phyloP scores from a whole-genome alignment of 2,113 vertebrate species.

The Meleagris gallopavo region DNA sequence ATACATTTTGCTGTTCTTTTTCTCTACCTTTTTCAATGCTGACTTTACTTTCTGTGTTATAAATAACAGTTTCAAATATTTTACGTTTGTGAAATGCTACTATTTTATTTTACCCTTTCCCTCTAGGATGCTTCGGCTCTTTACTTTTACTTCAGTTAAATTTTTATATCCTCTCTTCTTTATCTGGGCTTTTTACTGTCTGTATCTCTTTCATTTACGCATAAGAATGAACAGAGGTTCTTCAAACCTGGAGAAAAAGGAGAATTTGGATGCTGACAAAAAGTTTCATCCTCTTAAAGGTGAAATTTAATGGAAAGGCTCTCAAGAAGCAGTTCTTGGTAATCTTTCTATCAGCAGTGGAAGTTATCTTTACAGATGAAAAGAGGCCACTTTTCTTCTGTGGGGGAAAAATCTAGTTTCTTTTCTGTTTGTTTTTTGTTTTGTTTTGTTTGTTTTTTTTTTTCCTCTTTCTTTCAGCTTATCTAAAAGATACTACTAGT shows the following conservation, averaged over 20 bases:
- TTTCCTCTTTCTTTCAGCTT: background rate
- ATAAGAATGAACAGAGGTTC: background rate
- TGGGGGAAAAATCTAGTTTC: background rate
- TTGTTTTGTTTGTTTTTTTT: background rate
- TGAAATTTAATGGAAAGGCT: background rate
- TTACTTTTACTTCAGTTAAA: background rate
- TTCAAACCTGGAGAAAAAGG: background rate
- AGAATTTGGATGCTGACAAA: background rate
- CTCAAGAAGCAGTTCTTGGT: background rate
- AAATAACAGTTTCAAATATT: background rate
- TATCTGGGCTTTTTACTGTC: background rate
- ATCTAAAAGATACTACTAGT: background rate
- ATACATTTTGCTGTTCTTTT: background rate
- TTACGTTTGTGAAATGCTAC: background rate
- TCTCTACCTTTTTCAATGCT: background rate
- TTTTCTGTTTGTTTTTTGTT: background rate
- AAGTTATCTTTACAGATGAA: background rate
- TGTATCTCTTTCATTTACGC: background rate
- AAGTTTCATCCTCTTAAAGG: background rate
- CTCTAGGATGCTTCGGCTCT: background rate
- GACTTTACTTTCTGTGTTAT: background rate
- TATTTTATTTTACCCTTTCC: background rate
- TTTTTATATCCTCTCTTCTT: background rate
- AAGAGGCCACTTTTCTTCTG: background rate
- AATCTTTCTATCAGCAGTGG: background rate